Evolutionary conservation across 1,140 invertebrate genomes (phyloP), one percentile per base, ranked within the genome.

Genomic region (Scaptomyza pallida): DNA sequence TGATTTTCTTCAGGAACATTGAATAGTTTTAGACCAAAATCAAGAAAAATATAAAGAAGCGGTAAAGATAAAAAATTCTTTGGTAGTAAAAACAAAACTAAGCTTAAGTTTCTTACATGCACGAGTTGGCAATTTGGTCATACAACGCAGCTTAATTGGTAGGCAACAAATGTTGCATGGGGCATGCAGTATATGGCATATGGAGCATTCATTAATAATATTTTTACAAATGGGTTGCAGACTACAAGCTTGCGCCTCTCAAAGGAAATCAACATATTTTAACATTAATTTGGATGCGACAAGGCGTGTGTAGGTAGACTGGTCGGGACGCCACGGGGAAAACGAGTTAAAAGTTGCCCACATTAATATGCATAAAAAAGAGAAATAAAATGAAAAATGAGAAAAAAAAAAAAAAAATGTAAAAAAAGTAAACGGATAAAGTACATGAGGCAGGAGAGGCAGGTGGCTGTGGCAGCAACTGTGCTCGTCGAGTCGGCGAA

Each of bases 211-310:
- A 62, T 79, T 78, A 57, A 61, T 70, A 71, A 57, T 51, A 43
- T 56, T 47, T 37, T 33, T 21, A 30, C 26, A 50, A 50, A 55
- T 63, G 63, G 35, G 52, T 48, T 45, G 63, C 56, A 50, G 35
- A 35, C 30, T 30, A 23, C 19, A 4, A 33, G 56, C 47, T 50
- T 13, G 52, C 52, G 33, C 52, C 64, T 65, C 76, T 77, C 73
- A 74, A 80, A 86, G 73, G 69, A 74, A 85, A 85, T 85, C 76
- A 77, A 74, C 73, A 86, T 85, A 80, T 85, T 85, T 86, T 80
- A 74, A 52, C 73, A 77, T 85, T 86, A 77, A 80, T 81, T 80
- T 86, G 69, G 41, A 67, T 64, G 73, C 64, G 41, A 21, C 47
- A 37, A 60, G 15, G 15, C 15, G 40, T 10, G 26, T 30, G 26